These are phyloP conservation scores for Eclectus roratus DNA, from an alignment of 2,113 vertebrate species.

Conservation along the genomic window DNA sequence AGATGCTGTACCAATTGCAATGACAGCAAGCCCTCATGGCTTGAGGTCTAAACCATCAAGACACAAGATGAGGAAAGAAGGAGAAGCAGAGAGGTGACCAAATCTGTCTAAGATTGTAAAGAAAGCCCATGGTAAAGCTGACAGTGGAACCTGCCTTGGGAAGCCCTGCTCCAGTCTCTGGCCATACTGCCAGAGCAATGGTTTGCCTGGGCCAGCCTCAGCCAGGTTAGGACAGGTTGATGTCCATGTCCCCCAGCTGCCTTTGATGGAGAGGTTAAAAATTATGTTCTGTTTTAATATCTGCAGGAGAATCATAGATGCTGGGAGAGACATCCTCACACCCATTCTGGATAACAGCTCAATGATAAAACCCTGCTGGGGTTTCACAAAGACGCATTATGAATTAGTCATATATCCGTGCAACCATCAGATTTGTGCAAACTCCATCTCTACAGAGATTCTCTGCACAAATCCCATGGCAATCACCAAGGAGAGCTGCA, in stretches of 20 bases:
- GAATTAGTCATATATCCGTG: neutral
- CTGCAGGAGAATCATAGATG: neutral
- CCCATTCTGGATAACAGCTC: neutral
- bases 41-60: neutral
- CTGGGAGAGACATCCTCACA: neutral
- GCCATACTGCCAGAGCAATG: neutral
- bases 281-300: neutral
- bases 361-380: neutral
- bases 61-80: neutral
- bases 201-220: neutral
- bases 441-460: neutral
- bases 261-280: neutral
- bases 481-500: neutral
- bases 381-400: neutral
- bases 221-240: neutral
- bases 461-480: neutral
- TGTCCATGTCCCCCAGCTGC: neutral
- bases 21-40: neutral
- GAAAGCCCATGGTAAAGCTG: neutral
- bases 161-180: neutral
- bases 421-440: neutral
- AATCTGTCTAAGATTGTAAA: neutral
- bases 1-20: neutral
- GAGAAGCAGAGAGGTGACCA: neutral
- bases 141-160: neutral